Base-by-base conservation (phyloP, 1,140 invertebrate species). In the Drosophila orosa region DNA sequence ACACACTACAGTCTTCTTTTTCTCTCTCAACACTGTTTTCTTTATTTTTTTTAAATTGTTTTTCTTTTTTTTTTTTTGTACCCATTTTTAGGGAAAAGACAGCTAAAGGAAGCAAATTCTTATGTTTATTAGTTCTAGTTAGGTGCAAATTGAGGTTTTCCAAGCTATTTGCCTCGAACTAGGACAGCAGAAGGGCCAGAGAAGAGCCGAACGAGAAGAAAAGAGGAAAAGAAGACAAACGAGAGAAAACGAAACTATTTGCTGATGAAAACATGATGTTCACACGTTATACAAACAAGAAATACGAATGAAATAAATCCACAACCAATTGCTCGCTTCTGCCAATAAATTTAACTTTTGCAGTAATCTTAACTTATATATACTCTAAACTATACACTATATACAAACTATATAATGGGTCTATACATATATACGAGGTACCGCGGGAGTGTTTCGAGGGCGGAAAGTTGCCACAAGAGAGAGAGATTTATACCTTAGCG, bases 291-390 rank as follows among this genome's bases (percentile, higher is more conserved):
- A 33, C 19, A 35, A 6, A 8, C n/a, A 17, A 17, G 24, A 29
- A 35, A 35, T 13, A 72, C 3, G 47, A 54, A 42, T 42, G 37
- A 42, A 58, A 47, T 59, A 33, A 61, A 63, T 48, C 54, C 44
- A 78, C 63, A 68, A 83, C 67, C 83, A 83, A 82, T 87, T 86
- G 83, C 83, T 86, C 83, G 83, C 83, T 86, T 86, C 83, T 86
- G 83, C 83, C 83, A 86, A 82, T 81, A 82, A 76, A 83, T 56
- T 50, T 82, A 87, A 87, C 54, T 73, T 73, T 56, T 68, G 57
- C 73, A 31, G 45, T 78, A 78, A 71, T 52, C 35, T 60, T 59
- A 75, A 56, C 54, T 42, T 69, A 48, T 72, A 39, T 72, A 74
- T n/a, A n/a, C n/a, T n/a, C n/a, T n/a, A n/a, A n/a, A n/a, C 19